phyloP scores from a whole-genome alignment of 2,888 invertebrate genomes.

The Dendrolimus houi region DNA sequence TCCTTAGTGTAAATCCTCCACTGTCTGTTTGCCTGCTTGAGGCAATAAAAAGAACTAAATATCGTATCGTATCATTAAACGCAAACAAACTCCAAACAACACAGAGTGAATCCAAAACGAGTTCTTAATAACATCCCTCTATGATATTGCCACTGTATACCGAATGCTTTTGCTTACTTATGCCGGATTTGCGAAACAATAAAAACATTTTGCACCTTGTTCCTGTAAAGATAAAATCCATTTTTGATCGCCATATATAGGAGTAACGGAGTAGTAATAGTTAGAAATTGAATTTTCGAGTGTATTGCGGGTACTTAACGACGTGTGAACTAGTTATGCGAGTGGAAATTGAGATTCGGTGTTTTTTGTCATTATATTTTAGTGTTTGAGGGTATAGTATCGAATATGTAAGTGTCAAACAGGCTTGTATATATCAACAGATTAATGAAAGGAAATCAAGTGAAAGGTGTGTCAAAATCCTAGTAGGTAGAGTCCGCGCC shows the following conservation, averaged over 20 bases:
- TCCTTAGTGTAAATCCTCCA: no score
- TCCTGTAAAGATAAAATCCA: slow-evolving; percentile 14
- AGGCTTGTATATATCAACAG: no score
- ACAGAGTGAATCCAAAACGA: slow-evolving; percentile 66
- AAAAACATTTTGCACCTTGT: slow-evolving; percentile 22
- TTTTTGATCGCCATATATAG: slow-evolving; percentile 4
- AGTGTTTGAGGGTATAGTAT: no score
- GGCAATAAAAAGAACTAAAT: no score
- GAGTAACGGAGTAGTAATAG: slow-evolving; percentile 14
- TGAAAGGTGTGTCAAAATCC: no score
- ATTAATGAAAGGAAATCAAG: no score
- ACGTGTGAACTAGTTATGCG: slow-evolving; percentile 43
- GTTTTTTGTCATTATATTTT: neutral
- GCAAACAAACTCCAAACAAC: slow-evolving; percentile 37
- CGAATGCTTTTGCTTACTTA: slow-evolving; percentile 40
- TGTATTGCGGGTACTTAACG: slow-evolving; percentile 34
- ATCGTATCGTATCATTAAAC: slow-evolving; percentile 13
- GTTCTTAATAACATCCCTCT: slow-evolving; percentile 64
- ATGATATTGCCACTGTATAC: slow-evolving; percentile 53
- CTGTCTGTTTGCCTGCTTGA: no score
- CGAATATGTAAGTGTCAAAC: no score
- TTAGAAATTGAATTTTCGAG: slow-evolving; percentile 51
- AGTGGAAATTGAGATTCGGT: slow-evolving; percentile 34
- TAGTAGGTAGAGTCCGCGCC: no score
- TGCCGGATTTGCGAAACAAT: slow-evolving; percentile 29